Evolutionary conservation across 1,140 invertebrate species (phyloP).

Genomic region (Drosophila dunni): DNA sequence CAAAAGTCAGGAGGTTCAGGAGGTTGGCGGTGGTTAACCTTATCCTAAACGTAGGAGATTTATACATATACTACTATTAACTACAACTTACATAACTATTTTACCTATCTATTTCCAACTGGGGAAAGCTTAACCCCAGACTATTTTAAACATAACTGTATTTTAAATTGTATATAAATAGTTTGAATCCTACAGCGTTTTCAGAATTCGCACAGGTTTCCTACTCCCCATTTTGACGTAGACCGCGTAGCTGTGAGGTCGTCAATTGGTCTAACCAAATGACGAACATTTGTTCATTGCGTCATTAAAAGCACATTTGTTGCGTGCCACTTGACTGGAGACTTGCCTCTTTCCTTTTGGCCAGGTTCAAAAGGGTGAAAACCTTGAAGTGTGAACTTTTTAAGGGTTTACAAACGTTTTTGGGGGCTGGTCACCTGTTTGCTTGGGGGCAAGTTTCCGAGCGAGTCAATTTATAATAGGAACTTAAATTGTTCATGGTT

Average conservation of each 20-base stretch:
- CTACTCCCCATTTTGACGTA: neutral
- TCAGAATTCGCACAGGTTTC: neutral
- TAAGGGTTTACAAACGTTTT: neutral
- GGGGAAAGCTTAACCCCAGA: no score
- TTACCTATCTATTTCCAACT: no score
- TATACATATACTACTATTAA: no score
- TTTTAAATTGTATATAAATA: no score
- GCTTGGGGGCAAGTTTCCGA: neutral
- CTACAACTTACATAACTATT: no score
- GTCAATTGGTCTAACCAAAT: constrained; percentile 20
- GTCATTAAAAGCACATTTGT: constrained; percentile 66
- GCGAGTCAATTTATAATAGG: constrained; percentile 13
- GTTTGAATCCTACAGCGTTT: constrained; percentile 10
- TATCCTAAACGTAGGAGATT: no score
- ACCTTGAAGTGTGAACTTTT: neutral
- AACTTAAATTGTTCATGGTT: no score
- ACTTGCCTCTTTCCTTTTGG: neutral
- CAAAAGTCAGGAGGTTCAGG: neutral
- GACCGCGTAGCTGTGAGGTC: constrained; percentile 10
- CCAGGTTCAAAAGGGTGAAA: neutral
- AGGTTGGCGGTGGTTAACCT: no score
- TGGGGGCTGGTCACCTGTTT: constrained; percentile 31
- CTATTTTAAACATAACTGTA: no score
- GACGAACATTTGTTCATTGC: constrained; percentile 35
- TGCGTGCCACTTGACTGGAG: constrained; percentile 58